These are phyloP conservation scores for Cybosia mesomella DNA, from an alignment of 2,888 invertebrate genomes.

Conservation along the genomic window DNA sequence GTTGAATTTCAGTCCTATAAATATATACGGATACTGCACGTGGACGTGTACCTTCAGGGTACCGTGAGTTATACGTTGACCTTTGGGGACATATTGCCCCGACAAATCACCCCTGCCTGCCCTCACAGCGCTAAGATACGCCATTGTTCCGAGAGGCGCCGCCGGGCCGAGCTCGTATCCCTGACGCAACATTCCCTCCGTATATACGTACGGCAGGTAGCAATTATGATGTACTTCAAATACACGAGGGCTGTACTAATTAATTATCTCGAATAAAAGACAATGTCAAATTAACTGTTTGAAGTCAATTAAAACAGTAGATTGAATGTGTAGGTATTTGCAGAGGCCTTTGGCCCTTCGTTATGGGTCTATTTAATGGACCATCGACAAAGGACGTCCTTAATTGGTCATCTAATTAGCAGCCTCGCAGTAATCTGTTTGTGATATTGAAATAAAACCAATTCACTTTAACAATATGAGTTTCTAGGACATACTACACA, in stretches of 20 bases:
- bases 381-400: neutral
- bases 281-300: slow-evolving; percentile 10
- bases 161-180: neutral
- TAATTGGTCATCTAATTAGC: neutral
- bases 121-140: neutral
- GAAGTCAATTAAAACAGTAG: neutral
- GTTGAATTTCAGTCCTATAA: neutral
- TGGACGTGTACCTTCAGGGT: neutral
- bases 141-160: slow-evolving; percentile 25
- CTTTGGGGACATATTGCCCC: slow-evolving; percentile 23
- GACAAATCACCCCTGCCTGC: slow-evolving; percentile 10
- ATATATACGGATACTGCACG: neutral
- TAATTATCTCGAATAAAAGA: neutral
- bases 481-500: no score
- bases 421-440: neutral
- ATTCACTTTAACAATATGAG: neutral
- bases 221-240: slow-evolving; percentile 1
- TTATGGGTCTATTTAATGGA: neutral
- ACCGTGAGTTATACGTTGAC: neutral
- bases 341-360: no score
- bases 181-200: neutral
- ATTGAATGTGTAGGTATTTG: neutral
- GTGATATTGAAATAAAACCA: neutral
- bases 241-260: neutral
- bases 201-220: neutral